phyloP scores from a whole-genome alignment of 2,888 invertebrate species.

The Melanophora roralis region DNA sequence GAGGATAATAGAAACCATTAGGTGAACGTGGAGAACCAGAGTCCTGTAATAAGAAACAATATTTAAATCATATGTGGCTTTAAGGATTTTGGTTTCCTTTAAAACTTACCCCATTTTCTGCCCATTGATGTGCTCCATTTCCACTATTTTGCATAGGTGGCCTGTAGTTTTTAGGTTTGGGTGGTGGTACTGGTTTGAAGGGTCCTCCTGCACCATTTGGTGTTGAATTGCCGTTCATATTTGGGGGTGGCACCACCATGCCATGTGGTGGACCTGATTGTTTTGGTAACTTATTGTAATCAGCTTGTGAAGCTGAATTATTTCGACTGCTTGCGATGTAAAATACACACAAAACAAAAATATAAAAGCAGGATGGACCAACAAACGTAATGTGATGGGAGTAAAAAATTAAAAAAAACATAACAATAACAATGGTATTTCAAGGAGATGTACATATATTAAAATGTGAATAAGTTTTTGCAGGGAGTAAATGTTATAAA shows the following conservation, averaged over 20 bases:
- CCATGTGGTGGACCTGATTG: constrained; percentile 71
- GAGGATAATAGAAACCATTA: constrained; percentile 77
- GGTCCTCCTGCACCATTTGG: constrained; percentile 76
- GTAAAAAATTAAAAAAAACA: not conserved
- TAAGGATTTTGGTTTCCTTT: too few relatives aligned
- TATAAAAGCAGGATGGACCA: constrained; percentile 58
- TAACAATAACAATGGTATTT: not conserved
- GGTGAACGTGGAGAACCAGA: constrained; percentile 77
- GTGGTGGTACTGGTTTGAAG: constrained; percentile 94
- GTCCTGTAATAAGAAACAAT: constrained; percentile 68
- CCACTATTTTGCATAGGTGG: constrained; percentile 81
- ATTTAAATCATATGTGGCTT: too few relatives aligned
- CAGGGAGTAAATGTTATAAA: not conserved
- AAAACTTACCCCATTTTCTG: constrained; percentile 78
- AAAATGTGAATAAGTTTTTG: too few relatives aligned
- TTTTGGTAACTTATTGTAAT: constrained; percentile 79
- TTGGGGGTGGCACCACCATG: constrained; percentile 69
- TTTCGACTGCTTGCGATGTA: constrained; percentile 77
- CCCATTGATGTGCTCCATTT: constrained; percentile 73
- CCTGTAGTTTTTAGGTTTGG: constrained; percentile 94
- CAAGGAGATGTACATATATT: too few relatives aligned
- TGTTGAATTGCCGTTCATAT: constrained; percentile 71
- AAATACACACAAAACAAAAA: constrained; percentile 15
- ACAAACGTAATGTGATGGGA: not conserved
- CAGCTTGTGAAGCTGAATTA: constrained; percentile 81